phyloP scores from a whole-genome alignment of 2,113 vertebrate species.

The Podarcis raffonei region DNA sequence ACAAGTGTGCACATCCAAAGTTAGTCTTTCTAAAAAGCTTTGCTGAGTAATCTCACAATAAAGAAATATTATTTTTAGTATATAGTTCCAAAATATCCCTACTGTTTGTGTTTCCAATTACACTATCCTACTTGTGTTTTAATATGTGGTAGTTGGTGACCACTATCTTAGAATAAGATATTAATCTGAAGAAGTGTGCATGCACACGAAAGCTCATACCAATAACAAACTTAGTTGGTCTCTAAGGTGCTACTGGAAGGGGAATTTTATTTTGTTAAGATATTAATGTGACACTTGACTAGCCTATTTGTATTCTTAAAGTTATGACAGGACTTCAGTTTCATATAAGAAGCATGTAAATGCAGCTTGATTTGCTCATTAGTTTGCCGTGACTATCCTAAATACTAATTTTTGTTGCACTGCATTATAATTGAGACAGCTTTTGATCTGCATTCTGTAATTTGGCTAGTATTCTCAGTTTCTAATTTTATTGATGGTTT shows the following conservation, averaged over 20 bases:
- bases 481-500: background rate
- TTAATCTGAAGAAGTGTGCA: background rate
- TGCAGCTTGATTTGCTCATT: background rate
- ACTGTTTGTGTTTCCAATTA: background rate
- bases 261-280: background rate
- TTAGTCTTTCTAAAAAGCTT: background rate
- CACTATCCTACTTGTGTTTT: background rate
- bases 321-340: background rate
- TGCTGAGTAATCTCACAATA: background rate
- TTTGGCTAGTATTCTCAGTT: background rate
- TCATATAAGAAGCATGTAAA: background rate
- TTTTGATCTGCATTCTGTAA: background rate
- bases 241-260: too few relatives aligned
- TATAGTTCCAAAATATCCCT: background rate
- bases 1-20: background rate
- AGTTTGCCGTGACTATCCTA: background rate
- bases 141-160: background rate
- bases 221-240: too few relatives aligned
- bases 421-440: background rate
- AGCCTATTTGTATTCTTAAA: background rate
- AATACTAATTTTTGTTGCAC: background rate
- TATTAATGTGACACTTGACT: background rate
- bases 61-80: too few relatives aligned
- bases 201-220: too few relatives aligned
- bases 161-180: background rate